These are phyloP conservation scores for Nomada goodeniana DNA, from an alignment of 2,888 invertebrate species.

Conservation along the genomic window DNA sequence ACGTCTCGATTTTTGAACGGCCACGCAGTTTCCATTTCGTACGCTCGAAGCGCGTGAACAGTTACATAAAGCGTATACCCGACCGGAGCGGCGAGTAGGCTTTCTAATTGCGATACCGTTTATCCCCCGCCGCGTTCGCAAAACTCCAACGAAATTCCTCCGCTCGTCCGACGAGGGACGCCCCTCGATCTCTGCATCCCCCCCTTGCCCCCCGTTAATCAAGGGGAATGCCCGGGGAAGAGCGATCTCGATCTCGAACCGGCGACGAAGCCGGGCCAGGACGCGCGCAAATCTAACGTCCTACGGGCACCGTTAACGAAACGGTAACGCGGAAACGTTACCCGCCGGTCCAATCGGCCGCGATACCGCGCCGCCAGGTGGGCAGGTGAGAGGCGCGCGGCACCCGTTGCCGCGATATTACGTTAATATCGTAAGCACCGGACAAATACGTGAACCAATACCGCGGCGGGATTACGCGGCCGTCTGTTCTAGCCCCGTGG, in stretches of 20 bases:
- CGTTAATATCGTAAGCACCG: constrained; percentile 57
- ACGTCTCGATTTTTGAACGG: not conserved
- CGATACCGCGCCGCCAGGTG: constrained; percentile 4
- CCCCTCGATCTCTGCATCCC: no score
- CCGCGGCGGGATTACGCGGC: constrained; percentile 55
- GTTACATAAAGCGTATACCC: constrained; percentile 10
- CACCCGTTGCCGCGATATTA: constrained; percentile 42
- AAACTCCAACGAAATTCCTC: not conserved
- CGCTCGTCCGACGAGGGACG: no score
- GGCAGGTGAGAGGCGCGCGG: not conserved
- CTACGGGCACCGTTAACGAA: constrained; percentile 50
- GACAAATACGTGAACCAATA: constrained; percentile 58
- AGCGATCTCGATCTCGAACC: not conserved
- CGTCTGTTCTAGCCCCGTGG: constrained; percentile 12
- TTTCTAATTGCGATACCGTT: constrained; percentile 12
- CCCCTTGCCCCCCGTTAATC: no score
- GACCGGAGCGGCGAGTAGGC: not conserved
- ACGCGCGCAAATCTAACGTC: constrained; percentile 41
- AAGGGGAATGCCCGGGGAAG: not conserved
- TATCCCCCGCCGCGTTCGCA: not conserved
- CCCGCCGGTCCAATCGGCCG: not conserved
- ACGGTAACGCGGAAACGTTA: constrained; percentile 50
- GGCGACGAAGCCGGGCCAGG: constrained; percentile 13
- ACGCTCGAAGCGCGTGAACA: constrained; percentile 9
- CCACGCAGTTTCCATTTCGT: constrained; percentile 7